Evolutionary conservation across 2,113 vertebrate genomes (phyloP).

Genomic region (Danio rerio): DNA sequence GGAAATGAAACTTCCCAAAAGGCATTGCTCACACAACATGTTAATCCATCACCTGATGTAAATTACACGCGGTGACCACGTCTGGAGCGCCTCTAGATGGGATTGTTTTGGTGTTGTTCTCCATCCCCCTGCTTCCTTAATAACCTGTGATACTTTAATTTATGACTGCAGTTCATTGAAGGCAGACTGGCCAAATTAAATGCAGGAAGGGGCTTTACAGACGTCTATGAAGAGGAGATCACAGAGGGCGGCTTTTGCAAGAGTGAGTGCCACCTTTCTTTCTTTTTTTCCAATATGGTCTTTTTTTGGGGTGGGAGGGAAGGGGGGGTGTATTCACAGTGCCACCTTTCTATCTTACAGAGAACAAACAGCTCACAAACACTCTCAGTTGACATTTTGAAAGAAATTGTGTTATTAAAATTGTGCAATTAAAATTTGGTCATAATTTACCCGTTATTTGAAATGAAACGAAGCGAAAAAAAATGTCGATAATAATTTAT

Average conservation of each 20-base stretch:
- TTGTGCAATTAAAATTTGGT: too few species aligned
- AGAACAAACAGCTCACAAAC: background rate
- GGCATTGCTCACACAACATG: conserved; percentile 65
- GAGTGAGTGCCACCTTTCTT: conserved; percentile 80
- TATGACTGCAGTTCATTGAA: conserved; percentile 92
- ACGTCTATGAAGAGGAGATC: conserved; percentile 97
- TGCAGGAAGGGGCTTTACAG: conserved; percentile 91
- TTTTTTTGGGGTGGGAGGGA: too few species aligned
- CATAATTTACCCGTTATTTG: too few species aligned
- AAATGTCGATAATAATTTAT: too few species aligned
- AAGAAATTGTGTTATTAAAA: too few species aligned
- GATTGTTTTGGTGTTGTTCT: conserved; percentile 50
- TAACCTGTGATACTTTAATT: conserved; percentile 76
- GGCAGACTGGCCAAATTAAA: conserved; percentile 95
- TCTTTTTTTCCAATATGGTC: background rate
- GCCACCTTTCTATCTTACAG: conserved; percentile 29
- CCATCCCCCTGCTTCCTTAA: conserved; percentile 61
- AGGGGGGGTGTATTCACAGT: conserved; percentile 50
- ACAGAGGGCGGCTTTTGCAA: conserved; percentile 92
- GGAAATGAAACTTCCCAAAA: conserved; percentile 79
- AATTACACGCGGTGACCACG: conserved; percentile 67
- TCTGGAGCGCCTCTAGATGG: conserved; percentile 72
- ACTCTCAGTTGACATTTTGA: too few species aligned
- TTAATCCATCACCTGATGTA: conserved; percentile 78
- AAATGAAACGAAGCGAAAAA: too few species aligned